Conservation (phyloP, 1,140 invertebrate species). For the Brachionus calyciflorus region DNA sequence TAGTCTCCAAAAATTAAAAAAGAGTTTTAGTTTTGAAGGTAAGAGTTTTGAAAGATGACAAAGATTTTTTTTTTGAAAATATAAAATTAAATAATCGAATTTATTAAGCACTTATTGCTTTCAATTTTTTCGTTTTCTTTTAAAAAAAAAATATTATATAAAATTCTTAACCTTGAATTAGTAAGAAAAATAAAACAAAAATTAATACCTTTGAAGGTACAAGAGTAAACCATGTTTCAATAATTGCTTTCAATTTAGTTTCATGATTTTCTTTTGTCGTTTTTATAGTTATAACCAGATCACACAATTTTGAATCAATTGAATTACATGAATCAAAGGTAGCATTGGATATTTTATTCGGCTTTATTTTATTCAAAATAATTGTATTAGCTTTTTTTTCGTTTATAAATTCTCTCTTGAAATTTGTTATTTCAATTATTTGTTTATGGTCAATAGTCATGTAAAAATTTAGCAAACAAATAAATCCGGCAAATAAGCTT, state of each 20-base stretch:
- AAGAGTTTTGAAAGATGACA: no score
- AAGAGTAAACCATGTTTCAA: conserved; percentile 22
- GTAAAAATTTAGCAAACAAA: neutral
- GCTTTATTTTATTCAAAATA: neutral
- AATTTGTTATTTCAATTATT: neutral
- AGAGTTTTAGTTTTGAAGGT: no score
- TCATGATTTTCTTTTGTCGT: conserved; percentile 31
- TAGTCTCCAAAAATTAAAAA: no score
- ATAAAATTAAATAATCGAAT: no score
- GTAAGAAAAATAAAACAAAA: neutral
- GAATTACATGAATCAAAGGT: neutral
- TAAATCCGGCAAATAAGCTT: neutral
- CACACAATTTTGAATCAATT: neutral
- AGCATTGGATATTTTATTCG: neutral
- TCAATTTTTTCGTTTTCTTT: no score
- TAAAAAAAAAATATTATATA: no score
- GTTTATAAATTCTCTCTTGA: neutral
- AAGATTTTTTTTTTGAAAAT: no score
- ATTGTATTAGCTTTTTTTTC: neutral
- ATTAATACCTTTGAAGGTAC: conserved; percentile 8
- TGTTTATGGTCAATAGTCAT: neutral
- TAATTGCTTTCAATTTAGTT: neutral
- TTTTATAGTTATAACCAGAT: conserved; percentile 32
- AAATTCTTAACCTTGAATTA: neutral
- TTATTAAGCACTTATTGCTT: no score